Evolutionary conservation across 30 jellyfish, hydroid and myxozoan genomes (phyloP).

Genomic region (Aurelia aurita complex sp. Pacific): DNA sequence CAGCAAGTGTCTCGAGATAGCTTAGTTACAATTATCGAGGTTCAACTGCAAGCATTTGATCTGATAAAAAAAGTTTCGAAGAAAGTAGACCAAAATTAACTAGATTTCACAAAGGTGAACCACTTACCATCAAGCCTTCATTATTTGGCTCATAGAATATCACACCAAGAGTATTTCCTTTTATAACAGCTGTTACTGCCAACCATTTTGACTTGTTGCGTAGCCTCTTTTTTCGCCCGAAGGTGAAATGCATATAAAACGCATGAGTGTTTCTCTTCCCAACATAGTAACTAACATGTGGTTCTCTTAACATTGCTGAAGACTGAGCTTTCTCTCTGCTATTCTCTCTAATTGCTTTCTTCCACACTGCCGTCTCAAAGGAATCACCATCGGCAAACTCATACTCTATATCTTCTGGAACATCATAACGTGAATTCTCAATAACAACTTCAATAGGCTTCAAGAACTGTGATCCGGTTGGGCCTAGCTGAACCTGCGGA

Average conservation of each 20-base stretch:
- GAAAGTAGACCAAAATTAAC: no score
- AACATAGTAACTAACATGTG: conserved; percentile 25
- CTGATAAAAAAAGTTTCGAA: no score
- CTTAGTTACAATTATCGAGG: no score
- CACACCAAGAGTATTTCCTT: not conserved
- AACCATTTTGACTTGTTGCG: not conserved
- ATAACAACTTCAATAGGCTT: conserved; percentile 22
- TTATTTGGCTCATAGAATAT: not conserved
- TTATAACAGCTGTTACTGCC: not conserved
- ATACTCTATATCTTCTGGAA: not conserved
- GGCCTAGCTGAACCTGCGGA: conserved; percentile 21
- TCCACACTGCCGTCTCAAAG: conserved; percentile 2
- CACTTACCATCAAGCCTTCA: not conserved
- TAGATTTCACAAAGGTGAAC: no score
- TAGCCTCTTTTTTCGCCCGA: not conserved
- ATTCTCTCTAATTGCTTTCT: conserved; percentile 10
- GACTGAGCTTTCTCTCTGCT: conserved; percentile 8
- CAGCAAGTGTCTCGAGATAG: no score
- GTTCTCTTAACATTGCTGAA: conserved; percentile 5
- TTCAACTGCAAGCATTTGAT: no score
- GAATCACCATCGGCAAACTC: conserved; percentile 21
- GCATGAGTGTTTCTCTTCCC: not conserved
- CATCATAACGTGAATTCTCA: not conserved
- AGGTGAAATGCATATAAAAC: conserved; percentile 33
- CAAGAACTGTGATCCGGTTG: conserved; percentile 7